Base-by-base conservation (phyloP, 92 coral and sea anemone genomes). In the Palythoa caribaeorum region DNA sequence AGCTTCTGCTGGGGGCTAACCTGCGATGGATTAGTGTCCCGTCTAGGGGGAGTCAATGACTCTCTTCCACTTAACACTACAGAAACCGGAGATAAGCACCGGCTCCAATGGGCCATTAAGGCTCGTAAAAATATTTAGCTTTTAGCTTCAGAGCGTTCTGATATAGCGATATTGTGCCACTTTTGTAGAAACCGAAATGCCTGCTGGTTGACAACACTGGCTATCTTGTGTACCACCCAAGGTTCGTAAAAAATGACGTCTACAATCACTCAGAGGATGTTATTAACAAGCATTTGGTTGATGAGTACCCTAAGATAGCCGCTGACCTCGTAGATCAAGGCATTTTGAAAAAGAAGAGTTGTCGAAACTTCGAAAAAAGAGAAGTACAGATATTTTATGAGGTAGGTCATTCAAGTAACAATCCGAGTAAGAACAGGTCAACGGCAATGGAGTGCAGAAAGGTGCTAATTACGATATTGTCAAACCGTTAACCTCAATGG, bases 341-440 rank as follows among this genome's bases (percentile, higher is more conserved):
- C 1, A 48, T 89, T 0, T 78, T 96, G 93, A 86, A 51, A 70
- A 91, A 92, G 83, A 87, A 20, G 37, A 60, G 38, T 19, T 96
- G 98, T 54, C 95, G 88, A 89, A 88, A 94, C 55, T 90, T 92
- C 73, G 85, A 88, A 10, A 76, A 79, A 13, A 84, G 87, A 14
- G 90, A 89, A 35, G 39, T 91, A 21, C 94, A 96, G 54, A 83
- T 92, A 38, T 94, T 76, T 70, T 96, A 96, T 74, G 93, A 92
- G 96, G 98, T 96, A 83, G 37, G 28, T 63, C 19, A 35, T 76
- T 35, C 39, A 19, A 3, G 8, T 8, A 12, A 28, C 28, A 28
- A 28, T 28, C 28, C 28, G 28, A 28, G 28, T 28, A 28, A 28
- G 28, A 28, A 28, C 28, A 28, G 28, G 0, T 28, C 28, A 28